These are phyloP conservation scores for Pipistrellus pipistrellus DNA, from an alignment of 2,797 vertebrate genomes.

Conservation along the genomic window DNA sequence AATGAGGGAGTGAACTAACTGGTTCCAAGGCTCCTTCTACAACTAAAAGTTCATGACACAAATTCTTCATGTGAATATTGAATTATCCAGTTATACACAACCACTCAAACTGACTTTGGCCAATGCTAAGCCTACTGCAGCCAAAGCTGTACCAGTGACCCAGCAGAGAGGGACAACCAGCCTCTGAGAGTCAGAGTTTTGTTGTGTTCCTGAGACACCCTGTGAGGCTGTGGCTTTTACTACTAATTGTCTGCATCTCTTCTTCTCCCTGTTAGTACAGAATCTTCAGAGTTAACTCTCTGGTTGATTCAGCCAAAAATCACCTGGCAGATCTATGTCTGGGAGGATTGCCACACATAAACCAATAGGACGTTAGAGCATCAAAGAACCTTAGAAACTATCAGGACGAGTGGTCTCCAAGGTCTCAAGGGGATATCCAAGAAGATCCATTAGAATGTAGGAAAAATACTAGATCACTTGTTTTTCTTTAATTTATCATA, in stretches of 20 bases:
- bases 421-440: not conserved
- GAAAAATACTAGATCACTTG: not conserved
- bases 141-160: not conserved
- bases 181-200: not conserved
- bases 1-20: not conserved
- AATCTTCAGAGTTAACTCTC: constrained; percentile 36
- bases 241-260: not conserved
- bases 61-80: constrained; percentile 16
- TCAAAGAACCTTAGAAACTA: not conserved
- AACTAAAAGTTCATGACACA: not conserved
- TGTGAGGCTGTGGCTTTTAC: not conserved
- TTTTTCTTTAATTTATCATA: constrained; percentile 45
- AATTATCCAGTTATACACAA: not conserved
- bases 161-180: not conserved
- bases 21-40: not conserved
- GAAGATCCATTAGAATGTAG: not conserved
- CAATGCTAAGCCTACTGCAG: not conserved
- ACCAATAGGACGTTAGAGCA: not conserved
- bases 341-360: not conserved
- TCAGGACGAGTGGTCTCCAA: not conserved
- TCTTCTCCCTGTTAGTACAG: constrained; percentile 38
- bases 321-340: constrained; percentile 5
- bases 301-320: constrained; percentile 52
- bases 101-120: not conserved
- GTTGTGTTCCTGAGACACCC: not conserved